Evolutionary conservation across 2,113 vertebrate genomes (phyloP), one percentile per base, ranked within the genome.

Genomic region (Sinocyclocheilus anophthalmus): DNA sequence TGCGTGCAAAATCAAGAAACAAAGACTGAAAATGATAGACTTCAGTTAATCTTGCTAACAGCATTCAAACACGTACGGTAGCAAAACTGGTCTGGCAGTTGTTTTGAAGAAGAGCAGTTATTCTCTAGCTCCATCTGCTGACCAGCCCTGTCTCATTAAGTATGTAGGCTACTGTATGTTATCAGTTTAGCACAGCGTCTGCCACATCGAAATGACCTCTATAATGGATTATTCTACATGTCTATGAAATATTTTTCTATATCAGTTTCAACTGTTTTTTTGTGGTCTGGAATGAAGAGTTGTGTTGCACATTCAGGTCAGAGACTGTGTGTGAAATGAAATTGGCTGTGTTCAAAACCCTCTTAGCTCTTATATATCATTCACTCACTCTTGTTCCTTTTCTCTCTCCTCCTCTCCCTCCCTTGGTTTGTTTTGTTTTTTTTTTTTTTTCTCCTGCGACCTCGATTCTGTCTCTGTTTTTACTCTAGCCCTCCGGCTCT

Each of bases 401-500:
- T 69, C 30, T 70, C 48, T 37, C 24, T 76, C 67, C 48, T 78
- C 65, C 30, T 81, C 50, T 1, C n/a, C 3, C 69, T 84, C 55
- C 57, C 30, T 84, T n/a, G n/a, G n/a, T n/a, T n/a, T n/a, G n/a
- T n/a, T n/a, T n/a, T n/a, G n/a, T n/a, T n/a, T n/a, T n/a, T n/a
- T n/a, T n/a, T n/a, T n/a, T n/a, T n/a, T n/a, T n/a, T 73, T 79
- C 55, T 84, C 73, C 24, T 39, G 18, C 14, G 78, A 87, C 89
- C 87, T 83, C 72, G 30, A 85, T 87, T 79, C 76, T 50, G 30
- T 65, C 73, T 88, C n/a, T 73, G 59, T 84, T 90, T 82, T 85
- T 72, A 70, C 55, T 83, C 83, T 75, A 70, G 42, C 78, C 59
- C 76, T 84, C 42, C 76, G 67, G 84, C 65, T 69, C 57, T 84